phyloP scores from a whole-genome alignment of 92 coral and sea anemone species.

The Phenganax marumi region DNA sequence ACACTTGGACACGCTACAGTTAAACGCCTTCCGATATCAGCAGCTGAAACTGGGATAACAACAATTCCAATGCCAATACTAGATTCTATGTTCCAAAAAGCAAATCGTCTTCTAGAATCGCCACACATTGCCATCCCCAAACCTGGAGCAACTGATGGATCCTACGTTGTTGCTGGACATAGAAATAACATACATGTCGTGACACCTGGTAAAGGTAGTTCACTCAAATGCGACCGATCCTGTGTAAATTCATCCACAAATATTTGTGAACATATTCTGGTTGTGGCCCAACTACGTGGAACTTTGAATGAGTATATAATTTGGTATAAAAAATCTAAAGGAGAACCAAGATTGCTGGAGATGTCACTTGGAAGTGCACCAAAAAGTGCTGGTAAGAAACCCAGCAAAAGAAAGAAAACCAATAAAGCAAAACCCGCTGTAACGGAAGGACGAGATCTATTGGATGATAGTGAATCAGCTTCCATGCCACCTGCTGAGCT shows the following conservation, averaged over 20 bases:
- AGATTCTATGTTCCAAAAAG: slow-evolving; percentile 43
- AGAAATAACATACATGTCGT: slow-evolving; percentile 47
- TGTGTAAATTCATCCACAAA: slow-evolving; percentile 50
- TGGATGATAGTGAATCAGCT: not conserved
- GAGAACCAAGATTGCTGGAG: slow-evolving; percentile 30
- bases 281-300: slow-evolving; percentile 51
- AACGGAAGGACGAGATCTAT: slow-evolving; percentile 29
- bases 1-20: too few species aligned
- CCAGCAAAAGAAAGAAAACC: slow-evolving; percentile 33
- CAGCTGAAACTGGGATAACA: not conserved
- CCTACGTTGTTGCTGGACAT: slow-evolving; percentile 43
- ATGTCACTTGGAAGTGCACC: slow-evolving; percentile 49
- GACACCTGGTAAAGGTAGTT: slow-evolving; percentile 52
- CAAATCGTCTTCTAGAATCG: slow-evolving; percentile 8
- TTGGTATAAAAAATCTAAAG: slow-evolving; percentile 44
- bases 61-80: slow-evolving; percentile 44
- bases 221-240: slow-evolving; percentile 44
- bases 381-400: slow-evolving; percentile 48
- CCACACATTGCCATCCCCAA: slow-evolving; percentile 32
- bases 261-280: slow-evolving; percentile 52
- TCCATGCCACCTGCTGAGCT: not conserved
- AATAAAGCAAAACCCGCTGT: slow-evolving; percentile 34
- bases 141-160: slow-evolving; percentile 56
- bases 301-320: slow-evolving; percentile 24
- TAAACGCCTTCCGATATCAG: too few species aligned